These are phyloP conservation scores for Thamnophis elegans DNA, from an alignment of 2,797 vertebrate species.

Conservation along the genomic window DNA sequence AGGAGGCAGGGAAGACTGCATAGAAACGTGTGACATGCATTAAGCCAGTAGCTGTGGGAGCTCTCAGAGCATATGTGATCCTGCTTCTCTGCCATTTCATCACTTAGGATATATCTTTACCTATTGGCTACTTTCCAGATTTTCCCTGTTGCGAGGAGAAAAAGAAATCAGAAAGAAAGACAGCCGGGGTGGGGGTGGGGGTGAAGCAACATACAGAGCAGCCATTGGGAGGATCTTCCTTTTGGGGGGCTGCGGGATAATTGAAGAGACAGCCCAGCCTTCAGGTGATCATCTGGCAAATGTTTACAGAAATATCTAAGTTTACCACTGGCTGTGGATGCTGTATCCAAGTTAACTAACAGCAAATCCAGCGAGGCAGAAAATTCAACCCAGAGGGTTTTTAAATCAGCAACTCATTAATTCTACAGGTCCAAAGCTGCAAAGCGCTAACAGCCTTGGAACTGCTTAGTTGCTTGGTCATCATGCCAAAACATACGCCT, in stretches of 20 bases:
- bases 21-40: background rate
- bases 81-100: background rate
- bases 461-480: slow-evolving; percentile 48
- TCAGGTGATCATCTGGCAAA: background rate
- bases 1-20: background rate
- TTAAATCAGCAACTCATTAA: slow-evolving; percentile 44
- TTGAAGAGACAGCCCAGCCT: background rate
- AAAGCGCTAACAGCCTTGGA: slow-evolving; percentile 28
- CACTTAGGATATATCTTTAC: background rate
- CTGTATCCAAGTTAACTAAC: background rate
- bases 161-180: background rate
- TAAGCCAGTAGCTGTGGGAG: background rate
- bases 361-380: background rate
- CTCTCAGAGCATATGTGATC: background rate
- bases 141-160: background rate
- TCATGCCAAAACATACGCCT: slow-evolving; percentile 47
- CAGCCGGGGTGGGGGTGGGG: background rate
- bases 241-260: background rate
- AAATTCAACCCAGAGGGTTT: slow-evolving; percentile 33
- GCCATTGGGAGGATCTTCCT: background rate
- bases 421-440: slow-evolving; percentile 46
- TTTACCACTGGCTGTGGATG: background rate
- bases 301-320: background rate
- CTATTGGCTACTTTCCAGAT: background rate
- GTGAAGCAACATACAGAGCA: background rate